These are phyloP conservation scores for Corydoras maculifer DNA, from an alignment of 2,113 vertebrate genomes.

Conservation along the genomic window DNA sequence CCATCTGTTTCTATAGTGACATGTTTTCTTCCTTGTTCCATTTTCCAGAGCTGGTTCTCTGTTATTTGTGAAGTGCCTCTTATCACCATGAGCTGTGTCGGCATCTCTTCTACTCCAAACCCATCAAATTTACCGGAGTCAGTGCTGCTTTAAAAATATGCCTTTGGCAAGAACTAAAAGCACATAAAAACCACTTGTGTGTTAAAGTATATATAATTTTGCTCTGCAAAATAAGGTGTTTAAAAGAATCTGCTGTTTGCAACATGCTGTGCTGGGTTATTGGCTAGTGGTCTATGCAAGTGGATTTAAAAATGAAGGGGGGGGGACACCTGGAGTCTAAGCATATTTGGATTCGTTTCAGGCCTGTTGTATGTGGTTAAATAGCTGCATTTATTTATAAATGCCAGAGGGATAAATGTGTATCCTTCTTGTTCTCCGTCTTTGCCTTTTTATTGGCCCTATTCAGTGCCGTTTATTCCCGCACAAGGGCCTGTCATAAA, in stretches of 20 bases:
- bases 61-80: constrained; percentile 35
- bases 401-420: neutral
- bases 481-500: constrained; percentile 39
- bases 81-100: constrained; percentile 18
- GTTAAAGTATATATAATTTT: constrained; percentile 31
- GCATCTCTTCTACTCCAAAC: constrained; percentile 19
- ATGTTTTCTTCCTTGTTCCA: constrained; percentile 15
- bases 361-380: constrained; percentile 26
- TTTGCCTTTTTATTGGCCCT: constrained; percentile 49
- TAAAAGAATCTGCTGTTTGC: constrained; percentile 3
- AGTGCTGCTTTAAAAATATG: constrained; percentile 25
- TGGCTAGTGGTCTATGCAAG: constrained; percentile 13
- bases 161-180: constrained; percentile 30
- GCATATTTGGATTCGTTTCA: no score
- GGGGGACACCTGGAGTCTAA: no score
- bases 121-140: constrained; percentile 31
- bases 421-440: constrained; percentile 17
- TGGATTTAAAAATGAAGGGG: constrained; percentile 12
- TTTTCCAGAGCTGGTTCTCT: constrained; percentile 11
- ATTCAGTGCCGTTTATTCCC: constrained; percentile 47
- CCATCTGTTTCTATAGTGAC: constrained; percentile 35
- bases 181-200: constrained; percentile 25
- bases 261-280: constrained; percentile 14
- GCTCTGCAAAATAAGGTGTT: constrained; percentile 13
- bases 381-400: constrained; percentile 9